A percentile compares a stretch with the other conserved stretches of the same genome.
phyloP scores from a whole-genome alignment of 2,113 vertebrate genomes.

The Tupaia tana region DNA sequence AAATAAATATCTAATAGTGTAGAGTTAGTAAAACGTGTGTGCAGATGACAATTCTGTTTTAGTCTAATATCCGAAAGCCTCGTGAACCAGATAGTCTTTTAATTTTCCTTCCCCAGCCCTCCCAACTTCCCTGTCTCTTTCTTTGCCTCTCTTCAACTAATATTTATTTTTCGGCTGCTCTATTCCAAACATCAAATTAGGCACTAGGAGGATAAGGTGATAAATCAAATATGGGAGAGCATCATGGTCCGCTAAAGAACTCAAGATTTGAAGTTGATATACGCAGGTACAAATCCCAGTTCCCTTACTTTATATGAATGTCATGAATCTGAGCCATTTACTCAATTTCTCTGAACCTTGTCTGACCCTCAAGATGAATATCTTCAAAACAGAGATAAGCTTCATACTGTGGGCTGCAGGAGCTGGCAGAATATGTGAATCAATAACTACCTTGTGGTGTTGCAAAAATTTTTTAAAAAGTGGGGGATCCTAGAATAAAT shows the following conservation, averaged over 20 bases:
- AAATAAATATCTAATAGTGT: not conserved
- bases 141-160: not conserved
- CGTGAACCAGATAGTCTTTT: not conserved
- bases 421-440: not conserved
- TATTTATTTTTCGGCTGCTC: not conserved
- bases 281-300: not conserved
- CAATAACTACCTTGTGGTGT: not conserved
- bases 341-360: not conserved
- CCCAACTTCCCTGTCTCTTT: not conserved
- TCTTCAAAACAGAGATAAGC: not conserved
- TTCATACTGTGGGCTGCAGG: not conserved
- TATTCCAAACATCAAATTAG: not conserved
- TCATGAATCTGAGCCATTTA: not conserved
- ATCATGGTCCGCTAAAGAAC: not conserved
- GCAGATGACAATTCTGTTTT: not conserved
- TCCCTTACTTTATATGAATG: not conserved
- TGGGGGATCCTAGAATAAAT: not conserved
- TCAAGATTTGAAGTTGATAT: not conserved
- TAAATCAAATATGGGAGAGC: not conserved
- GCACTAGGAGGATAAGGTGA: not conserved
- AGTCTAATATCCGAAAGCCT: not conserved
- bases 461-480: not conserved
- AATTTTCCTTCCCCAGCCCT: not conserved
- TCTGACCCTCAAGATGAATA: not conserved
- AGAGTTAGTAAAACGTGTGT: not conserved